phyloP scores from a whole-genome alignment of 1,140 invertebrate species.

The Plutomurus gul region DNA sequence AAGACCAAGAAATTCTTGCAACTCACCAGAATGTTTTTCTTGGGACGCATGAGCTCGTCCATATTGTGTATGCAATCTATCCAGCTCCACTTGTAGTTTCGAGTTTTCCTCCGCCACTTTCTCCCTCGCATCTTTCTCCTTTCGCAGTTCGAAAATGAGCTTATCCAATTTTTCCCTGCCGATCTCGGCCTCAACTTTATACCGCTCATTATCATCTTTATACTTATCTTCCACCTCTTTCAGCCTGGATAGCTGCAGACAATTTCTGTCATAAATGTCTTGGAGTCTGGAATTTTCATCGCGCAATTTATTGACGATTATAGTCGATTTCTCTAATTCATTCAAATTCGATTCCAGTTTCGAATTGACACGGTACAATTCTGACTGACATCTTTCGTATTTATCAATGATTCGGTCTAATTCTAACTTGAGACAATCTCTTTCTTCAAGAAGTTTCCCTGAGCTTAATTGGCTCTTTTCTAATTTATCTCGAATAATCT shows the following conservation, averaged over 20 bases:
- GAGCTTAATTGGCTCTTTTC: conserved; percentile 76
- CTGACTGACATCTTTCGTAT: conserved; percentile 74
- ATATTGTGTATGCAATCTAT: conserved; percentile 57
- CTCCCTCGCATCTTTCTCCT: conserved; percentile 66
- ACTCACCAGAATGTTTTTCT: conserved; percentile 25
- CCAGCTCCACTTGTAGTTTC: conserved; percentile 71
- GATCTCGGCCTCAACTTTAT: conserved; percentile 80
- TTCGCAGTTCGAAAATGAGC: conserved; percentile 74
- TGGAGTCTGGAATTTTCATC: conserved; percentile 84
- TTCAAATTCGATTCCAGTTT: conserved; percentile 82
- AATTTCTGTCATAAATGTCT: conserved; percentile 83
- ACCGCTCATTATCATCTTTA: conserved; percentile 78
- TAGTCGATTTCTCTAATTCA: conserved; percentile 81
- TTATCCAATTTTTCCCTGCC: conserved; percentile 81
- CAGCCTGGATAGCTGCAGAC: conserved; percentile 77
- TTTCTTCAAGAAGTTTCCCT: conserved; percentile 80
- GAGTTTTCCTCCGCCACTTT: conserved; percentile 66
- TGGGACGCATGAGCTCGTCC: conserved; percentile 34
- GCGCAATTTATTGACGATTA: conserved; percentile 75
- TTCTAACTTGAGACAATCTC: conserved; percentile 84
- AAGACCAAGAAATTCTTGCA: background rate
- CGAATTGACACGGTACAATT: conserved; percentile 76
- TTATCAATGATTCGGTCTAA: conserved; percentile 90
- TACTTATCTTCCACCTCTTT: conserved; percentile 90
- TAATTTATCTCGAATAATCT: conserved; percentile 75